These are phyloP conservation scores for Takifugu bimaculatus DNA, from an alignment of 2,113 vertebrate genomes.

Conservation along the genomic window DNA sequence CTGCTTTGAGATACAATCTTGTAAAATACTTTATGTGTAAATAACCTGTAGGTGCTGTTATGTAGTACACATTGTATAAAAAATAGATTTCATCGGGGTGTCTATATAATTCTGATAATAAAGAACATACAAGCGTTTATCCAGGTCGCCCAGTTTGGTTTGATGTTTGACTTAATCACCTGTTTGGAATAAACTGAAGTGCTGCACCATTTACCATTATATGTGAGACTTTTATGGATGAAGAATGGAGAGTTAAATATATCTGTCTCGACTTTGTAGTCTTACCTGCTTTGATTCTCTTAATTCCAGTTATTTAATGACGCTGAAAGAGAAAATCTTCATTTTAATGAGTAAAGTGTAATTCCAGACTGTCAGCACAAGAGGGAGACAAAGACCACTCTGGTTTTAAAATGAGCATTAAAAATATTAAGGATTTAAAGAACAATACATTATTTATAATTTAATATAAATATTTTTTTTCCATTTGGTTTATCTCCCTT, in stretches of 20 bases:
- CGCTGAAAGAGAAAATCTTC: not conserved
- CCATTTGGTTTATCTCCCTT: not conserved
- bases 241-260: not conserved
- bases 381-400: constrained; percentile 40
- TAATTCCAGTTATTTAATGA: too few relatives aligned
- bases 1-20: constrained; percentile 71
- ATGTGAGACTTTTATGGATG: not conserved
- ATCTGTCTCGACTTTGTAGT: not conserved
- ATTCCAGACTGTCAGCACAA: constrained; percentile 21
- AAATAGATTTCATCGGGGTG: constrained; percentile 52
- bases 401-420: not conserved
- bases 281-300: not conserved
- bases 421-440: not conserved
- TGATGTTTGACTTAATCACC: not conserved
- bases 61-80: constrained; percentile 80
- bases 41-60: constrained; percentile 76
- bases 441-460: not conserved
- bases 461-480: not conserved
- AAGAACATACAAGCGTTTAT: constrained; percentile 59
- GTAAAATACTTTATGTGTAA: constrained; percentile 75
- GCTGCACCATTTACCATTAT: not conserved
- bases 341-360: not conserved
- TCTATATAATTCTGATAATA: constrained; percentile 72
- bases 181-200: not conserved
- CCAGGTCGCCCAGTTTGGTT: constrained; percentile 11